A percentile compares a stretch with the other conserved stretches of the same genome.
These are phyloP conservation scores for Drosophila oshimai DNA, from an alignment of 1,140 invertebrate genomes.

Conservation along the genomic window DNA sequence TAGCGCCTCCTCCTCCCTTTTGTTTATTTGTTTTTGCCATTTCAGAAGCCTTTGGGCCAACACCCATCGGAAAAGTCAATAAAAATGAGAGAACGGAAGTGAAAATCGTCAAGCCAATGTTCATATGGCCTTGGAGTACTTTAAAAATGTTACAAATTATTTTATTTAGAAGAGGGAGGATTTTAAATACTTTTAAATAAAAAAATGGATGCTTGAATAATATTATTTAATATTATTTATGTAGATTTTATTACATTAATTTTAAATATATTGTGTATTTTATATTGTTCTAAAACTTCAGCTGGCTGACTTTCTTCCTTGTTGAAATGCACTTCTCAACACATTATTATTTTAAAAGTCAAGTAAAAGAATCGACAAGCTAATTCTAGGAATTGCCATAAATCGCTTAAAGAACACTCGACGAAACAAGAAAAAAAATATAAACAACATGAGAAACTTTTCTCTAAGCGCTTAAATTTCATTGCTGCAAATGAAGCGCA, in stretches of 20 bases:
- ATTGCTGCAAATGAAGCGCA: constrained; percentile 59
- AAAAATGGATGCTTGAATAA: no score
- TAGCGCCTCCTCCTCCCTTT: neutral
- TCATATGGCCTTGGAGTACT: neutral
- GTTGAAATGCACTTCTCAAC: neutral
- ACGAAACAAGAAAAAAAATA: constrained; percentile 29
- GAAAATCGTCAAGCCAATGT: neutral
- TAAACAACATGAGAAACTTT: constrained; percentile 19
- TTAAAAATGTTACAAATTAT: no score
- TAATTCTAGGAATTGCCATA: constrained; percentile 32
- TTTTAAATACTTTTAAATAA: no score
- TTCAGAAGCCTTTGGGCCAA: neutral
- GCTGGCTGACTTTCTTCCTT: neutral
- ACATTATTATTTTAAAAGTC: neutral
- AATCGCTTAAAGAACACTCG: constrained; percentile 27
- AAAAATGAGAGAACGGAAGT: constrained; percentile 16
- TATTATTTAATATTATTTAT: no score
- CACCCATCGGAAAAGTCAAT: constrained; percentile 20
- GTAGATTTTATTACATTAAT: no score
- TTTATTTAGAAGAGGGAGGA: no score
- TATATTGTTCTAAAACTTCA: no score
- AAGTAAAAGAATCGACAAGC: constrained; percentile 8
- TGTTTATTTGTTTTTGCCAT: no score
- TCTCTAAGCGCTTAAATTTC: constrained; percentile 52
- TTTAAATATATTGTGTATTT: no score